These are phyloP conservation scores for Bellardia bayeri DNA, from an alignment of 2,888 invertebrate genomes.

Conservation along the genomic window DNA sequence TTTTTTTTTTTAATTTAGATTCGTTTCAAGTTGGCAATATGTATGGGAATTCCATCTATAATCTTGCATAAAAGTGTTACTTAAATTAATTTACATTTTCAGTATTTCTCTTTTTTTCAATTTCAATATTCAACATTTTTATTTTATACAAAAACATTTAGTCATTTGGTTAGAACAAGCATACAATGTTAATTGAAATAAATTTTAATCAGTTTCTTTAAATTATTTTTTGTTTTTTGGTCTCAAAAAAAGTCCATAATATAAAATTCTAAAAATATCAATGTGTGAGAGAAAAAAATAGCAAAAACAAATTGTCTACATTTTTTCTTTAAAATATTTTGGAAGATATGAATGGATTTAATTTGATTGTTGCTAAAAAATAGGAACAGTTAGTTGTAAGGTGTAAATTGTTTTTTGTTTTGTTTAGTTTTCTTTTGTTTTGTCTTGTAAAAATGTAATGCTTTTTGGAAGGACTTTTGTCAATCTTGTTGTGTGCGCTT, in stretches of 20 bases:
- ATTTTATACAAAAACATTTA: too few relatives aligned
- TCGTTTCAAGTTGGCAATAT: neutral
- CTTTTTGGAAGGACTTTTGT: constrained; percentile 60
- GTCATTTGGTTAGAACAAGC: neutral
- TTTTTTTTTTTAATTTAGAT: neutral
- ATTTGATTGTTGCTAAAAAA: constrained; percentile 54
- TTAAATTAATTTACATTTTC: neutral
- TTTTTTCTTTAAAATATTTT: constrained; percentile 28
- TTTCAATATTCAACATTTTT: too few relatives aligned
- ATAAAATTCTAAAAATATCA: constrained; percentile 21
- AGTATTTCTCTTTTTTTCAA: neutral
- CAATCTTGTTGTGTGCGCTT: constrained; percentile 52
- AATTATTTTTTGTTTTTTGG: neutral
- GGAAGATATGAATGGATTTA: constrained; percentile 50
- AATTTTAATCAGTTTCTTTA: too few relatives aligned
- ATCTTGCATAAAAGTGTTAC: neutral
- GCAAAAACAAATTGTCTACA: constrained; percentile 5
- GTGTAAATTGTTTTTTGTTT: constrained; percentile 48
- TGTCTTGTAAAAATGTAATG: constrained; percentile 41
- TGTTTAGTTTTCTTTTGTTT: neutral
- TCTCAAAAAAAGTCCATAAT: constrained; percentile 37
- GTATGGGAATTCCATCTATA: neutral
- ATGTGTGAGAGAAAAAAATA: neutral
- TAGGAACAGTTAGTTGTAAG: constrained; percentile 52
- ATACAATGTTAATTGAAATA: neutral